These are phyloP conservation scores for Eupithecia inturbata DNA, from an alignment of 2,888 invertebrate genomes.

Conservation along the genomic window DNA sequence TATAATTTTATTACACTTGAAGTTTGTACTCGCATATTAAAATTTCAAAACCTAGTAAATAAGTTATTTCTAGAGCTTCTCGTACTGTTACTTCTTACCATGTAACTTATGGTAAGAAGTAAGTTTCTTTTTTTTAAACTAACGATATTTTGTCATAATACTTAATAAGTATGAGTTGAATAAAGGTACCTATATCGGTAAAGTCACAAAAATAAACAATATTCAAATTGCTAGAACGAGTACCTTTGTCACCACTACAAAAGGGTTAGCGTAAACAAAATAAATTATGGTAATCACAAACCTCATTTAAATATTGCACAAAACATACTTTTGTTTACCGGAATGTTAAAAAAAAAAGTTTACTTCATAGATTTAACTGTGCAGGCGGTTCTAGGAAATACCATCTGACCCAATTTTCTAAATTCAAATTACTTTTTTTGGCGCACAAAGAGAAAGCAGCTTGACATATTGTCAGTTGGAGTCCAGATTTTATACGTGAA, in stretches of 20 bases:
- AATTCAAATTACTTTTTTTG: conserved; percentile 82
- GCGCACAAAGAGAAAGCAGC: conserved; percentile 76
- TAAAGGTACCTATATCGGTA: not conserved
- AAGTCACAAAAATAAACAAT: not conserved
- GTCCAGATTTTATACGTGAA: conserved; percentile 67
- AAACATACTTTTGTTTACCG: conserved; percentile 37
- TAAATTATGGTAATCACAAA: conserved; percentile 36
- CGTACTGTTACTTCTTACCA: no score
- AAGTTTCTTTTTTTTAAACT: no score
- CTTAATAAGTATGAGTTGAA: not conserved
- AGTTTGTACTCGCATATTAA: no score
- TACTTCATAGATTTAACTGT: conserved; percentile 40
- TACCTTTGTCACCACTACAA: conserved; percentile 10
- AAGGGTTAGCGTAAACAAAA: conserved; percentile 43
- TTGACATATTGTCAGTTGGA: conserved; percentile 61
- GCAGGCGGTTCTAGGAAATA: conserved; percentile 68
- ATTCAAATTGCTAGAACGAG: conserved; percentile 7
- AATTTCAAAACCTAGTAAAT: no score
- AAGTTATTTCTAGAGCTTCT: no score
- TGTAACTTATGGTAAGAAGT: no score
- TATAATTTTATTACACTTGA: no score
- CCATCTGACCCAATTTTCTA: conserved; percentile 74
- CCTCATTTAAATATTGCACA: conserved; percentile 44
- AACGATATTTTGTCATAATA: no score
- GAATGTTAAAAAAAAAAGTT: not conserved